These are phyloP conservation scores for Tangara arthus DNA, from an alignment of 2,797 vertebrate genomes.

Conservation along the genomic window DNA sequence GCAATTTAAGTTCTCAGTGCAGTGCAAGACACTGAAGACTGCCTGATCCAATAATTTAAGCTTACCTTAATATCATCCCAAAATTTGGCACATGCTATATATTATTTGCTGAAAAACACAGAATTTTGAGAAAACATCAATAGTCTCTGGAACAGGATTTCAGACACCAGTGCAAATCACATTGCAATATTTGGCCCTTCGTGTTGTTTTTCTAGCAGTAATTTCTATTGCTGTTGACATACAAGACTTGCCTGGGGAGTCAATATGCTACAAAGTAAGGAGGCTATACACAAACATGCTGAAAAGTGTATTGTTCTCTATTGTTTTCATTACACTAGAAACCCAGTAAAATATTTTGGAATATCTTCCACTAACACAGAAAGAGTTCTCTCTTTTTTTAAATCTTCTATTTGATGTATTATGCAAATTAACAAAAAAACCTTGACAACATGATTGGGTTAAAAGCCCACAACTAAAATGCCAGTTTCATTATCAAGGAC, in stretches of 20 bases:
- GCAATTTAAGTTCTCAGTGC: not conserved
- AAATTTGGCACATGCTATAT: not conserved
- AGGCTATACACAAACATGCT: not conserved
- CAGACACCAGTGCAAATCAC: not conserved
- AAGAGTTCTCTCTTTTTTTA: not conserved
- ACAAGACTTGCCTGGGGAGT: not conserved
- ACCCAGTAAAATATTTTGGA: not conserved
- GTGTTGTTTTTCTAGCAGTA: not conserved
- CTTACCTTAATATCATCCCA: not conserved
- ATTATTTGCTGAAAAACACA: not conserved
- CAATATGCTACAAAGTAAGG: not conserved
- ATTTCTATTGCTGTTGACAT: not conserved
- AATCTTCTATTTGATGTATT: not conserved
- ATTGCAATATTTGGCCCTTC: not conserved
- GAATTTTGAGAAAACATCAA: not conserved
- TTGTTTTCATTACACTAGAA: not conserved
- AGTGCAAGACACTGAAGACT: not conserved
- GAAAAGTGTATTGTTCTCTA: not conserved
- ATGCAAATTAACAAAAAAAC: not conserved
- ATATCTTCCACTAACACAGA: not conserved
- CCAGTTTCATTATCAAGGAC: not conserved
- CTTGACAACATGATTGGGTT: not conserved
- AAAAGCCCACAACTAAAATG: not conserved
- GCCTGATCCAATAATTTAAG: not conserved
- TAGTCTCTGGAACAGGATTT: not conserved